Evolutionary conservation across 1,140 invertebrate species (phyloP).

Genomic region (Monochamus saltuarius): DNA sequence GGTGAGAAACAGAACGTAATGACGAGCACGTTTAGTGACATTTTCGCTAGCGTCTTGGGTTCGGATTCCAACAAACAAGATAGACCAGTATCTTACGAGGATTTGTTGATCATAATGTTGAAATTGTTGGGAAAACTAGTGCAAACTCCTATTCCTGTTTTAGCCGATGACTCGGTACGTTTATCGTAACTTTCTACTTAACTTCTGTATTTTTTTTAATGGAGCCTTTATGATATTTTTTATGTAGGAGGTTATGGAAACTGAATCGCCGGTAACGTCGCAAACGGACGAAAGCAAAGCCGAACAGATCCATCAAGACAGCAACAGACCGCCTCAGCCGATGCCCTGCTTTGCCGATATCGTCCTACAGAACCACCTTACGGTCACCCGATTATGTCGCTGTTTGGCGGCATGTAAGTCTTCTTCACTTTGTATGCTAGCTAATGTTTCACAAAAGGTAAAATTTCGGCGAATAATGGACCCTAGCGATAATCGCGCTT

Average conservation of each 20-base stretch:
- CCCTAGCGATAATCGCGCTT: background rate
- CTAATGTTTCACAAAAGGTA: slow-evolving; percentile 45
- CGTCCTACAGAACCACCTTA: slow-evolving; percentile 74
- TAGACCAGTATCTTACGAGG: slow-evolving; percentile 64
- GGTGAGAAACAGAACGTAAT: slow-evolving; percentile 49
- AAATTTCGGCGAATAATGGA: slow-evolving; percentile 10
- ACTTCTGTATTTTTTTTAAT: too few species aligned
- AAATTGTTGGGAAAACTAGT: slow-evolving; percentile 67
- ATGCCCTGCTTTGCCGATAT: slow-evolving; percentile 71
- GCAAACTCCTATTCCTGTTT: slow-evolving; percentile 62
- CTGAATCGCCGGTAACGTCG: slow-evolving; percentile 45
- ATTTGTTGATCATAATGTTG: slow-evolving; percentile 68
- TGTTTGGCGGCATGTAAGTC: slow-evolving; percentile 71
- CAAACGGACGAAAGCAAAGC: slow-evolving; percentile 82
- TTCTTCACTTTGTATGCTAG: slow-evolving; percentile 64
- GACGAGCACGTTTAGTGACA: slow-evolving; percentile 60
- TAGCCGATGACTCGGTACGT: background rate
- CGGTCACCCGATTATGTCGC: slow-evolving; percentile 79
- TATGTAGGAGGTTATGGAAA: slow-evolving; percentile 46
- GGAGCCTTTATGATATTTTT: too few species aligned
- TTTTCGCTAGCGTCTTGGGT: slow-evolving; percentile 68
- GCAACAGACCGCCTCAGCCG: slow-evolving; percentile 41
- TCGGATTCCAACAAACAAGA: slow-evolving; percentile 59
- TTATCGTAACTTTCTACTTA: background rate
- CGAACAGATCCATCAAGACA: slow-evolving; percentile 62